Evolutionary conservation across 2,113 vertebrate genomes (phyloP).

Genomic region (Sitta europaea): DNA sequence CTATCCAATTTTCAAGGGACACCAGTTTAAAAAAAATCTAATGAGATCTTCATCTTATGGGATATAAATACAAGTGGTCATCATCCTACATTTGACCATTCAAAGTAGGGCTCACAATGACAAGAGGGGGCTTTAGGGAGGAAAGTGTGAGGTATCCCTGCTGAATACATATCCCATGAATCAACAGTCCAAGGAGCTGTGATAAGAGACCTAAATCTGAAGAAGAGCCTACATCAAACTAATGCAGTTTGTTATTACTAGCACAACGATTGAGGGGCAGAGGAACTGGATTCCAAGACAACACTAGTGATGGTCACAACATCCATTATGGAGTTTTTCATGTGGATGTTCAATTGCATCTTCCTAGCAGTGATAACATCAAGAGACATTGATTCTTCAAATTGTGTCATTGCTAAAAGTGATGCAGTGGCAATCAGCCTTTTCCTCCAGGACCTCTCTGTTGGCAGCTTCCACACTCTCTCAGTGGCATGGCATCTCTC

Average conservation of each 20-base stretch:
- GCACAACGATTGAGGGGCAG: not conserved
- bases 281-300: not conserved
- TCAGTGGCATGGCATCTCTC: no score
- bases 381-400: not conserved
- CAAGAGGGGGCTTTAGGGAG: not conserved
- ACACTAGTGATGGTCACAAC: not conserved
- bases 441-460: not conserved
- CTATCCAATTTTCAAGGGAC: not conserved
- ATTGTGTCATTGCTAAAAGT: not conserved
- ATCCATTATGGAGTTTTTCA: not conserved
- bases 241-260: not conserved
- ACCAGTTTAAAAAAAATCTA: not conserved
- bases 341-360: not conserved
- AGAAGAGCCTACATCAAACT: not conserved
- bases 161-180: not conserved
- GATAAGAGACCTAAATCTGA: not conserved
- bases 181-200: not conserved
- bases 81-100: not conserved
- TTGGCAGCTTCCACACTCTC: rapidly evolving
- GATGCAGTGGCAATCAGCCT: not conserved
- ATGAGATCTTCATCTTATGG: not conserved
- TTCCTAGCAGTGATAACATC: not conserved
- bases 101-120: not conserved
- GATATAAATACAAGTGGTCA: not conserved
- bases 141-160: not conserved